Evolutionary conservation across 30 jellyfish, hydroid and myxozoan species (phyloP).

Genomic region (Calvadosia cruxmelitensis): DNA sequence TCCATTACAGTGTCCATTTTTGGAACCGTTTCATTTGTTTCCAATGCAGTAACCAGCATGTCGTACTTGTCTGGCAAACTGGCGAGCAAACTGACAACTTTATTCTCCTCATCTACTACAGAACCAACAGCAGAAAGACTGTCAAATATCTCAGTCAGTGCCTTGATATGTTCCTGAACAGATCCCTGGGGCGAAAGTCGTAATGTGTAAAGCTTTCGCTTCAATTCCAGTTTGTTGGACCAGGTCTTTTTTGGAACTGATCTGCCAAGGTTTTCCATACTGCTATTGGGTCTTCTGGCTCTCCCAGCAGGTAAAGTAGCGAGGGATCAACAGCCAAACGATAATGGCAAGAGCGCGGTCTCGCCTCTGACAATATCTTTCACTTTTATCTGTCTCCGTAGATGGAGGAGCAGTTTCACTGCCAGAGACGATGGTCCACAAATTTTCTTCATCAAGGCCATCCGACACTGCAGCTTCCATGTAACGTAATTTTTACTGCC

Average conservation of each 20-base stretch:
- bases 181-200: slow-evolving; percentile 19
- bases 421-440: slow-evolving; percentile 12
- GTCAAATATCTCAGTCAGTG: slow-evolving; percentile 29
- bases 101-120: slow-evolving; percentile 34
- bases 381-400: not conserved
- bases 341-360: slow-evolving; percentile 1
- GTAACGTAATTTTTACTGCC: too few relatives aligned
- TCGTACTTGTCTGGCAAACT: not conserved
- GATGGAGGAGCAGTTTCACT: slow-evolving; percentile 1
- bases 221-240: slow-evolving; percentile 16
- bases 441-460: slow-evolving; percentile 21
- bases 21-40: not conserved
- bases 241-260: slow-evolving; percentile 44
- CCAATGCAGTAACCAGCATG: slow-evolving; percentile 3
- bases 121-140: slow-evolving; percentile 25
- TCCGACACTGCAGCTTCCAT: too few relatives aligned
- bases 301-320: slow-evolving; percentile 43
- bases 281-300: slow-evolving; percentile 44
- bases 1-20: not conserved
- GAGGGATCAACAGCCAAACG: slow-evolving; percentile 9
- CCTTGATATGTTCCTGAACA: slow-evolving; percentile 19
- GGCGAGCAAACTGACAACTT: not conserved
- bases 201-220: slow-evolving; percentile 20
- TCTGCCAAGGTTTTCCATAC: slow-evolving; percentile 36
- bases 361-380: not conserved